Conservation (phyloP, 1,140 invertebrate genomes). For the Maniola jurtina region DNA sequence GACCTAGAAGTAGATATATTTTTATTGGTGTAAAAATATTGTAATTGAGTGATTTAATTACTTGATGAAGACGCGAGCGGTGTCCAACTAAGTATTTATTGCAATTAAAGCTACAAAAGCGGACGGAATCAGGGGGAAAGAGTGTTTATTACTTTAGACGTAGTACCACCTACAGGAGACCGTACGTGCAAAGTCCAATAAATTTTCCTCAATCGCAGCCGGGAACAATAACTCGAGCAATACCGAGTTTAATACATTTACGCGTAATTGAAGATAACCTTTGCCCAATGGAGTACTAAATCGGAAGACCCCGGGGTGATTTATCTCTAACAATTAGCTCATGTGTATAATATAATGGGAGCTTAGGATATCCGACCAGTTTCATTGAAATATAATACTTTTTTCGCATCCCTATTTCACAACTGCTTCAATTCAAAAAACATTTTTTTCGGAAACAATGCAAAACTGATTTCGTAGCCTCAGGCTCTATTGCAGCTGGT, state of each 20-base stretch:
- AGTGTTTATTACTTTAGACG: not conserved
- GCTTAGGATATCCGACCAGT: conserved; percentile 8
- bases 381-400: not conserved
- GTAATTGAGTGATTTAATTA: no score
- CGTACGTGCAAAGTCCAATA: conserved; percentile 16
- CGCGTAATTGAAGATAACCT: conserved; percentile 59
- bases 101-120: no score
- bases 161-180: not conserved
- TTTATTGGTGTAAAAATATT: no score
- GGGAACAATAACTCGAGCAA: conserved; percentile 15
- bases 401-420: no score
- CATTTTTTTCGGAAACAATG: no score
- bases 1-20: no score
- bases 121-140: not conserved
- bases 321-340: conserved; percentile 53
- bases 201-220: conserved; percentile 19
- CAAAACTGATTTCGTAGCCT: no score
- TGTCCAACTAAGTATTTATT: no score
- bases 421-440: no score
- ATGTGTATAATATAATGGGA: conserved; percentile 19
- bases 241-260: conserved; percentile 29
- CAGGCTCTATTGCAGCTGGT: no score
- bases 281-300: conserved; percentile 32
- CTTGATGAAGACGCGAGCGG: no score
- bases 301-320: conserved; percentile 49